phyloP scores from a whole-genome alignment of 2,797 vertebrate genomes.

The Paratrypauchen microcephalus region DNA sequence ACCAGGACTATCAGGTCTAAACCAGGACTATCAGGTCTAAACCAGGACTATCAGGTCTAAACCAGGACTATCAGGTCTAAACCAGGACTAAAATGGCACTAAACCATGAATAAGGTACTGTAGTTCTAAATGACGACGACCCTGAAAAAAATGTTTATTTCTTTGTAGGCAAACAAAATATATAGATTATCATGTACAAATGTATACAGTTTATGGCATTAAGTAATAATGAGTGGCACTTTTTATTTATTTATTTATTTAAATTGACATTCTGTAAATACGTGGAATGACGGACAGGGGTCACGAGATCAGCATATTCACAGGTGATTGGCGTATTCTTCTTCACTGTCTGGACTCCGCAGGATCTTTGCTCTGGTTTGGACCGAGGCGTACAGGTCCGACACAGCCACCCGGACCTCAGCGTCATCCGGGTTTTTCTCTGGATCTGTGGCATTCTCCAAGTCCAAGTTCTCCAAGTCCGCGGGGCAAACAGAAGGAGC shows the following conservation, averaged over 20 bases:
- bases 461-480: constrained; percentile 21
- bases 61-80: not conserved
- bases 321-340: constrained; percentile 74
- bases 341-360: constrained; percentile 27
- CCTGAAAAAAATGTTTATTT: not conserved
- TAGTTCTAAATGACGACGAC: too few relatives aligned
- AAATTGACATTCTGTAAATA: too few relatives aligned
- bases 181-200: too few relatives aligned
- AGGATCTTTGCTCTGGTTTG: constrained; percentile 68
- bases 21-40: not conserved
- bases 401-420: constrained; percentile 50
- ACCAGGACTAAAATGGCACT: not conserved
- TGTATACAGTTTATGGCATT: too few relatives aligned
- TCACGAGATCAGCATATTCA: constrained; percentile 28
- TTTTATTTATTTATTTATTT: too few relatives aligned
- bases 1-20: not conserved
- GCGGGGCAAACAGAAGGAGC: constrained; percentile 62
- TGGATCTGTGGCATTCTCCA: constrained; percentile 2
- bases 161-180: not conserved
- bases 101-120: too few relatives aligned
- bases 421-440: constrained; percentile 38
- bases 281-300: too few relatives aligned
- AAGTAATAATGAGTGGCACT: too few relatives aligned
- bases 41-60: not conserved
- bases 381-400: constrained; percentile 77